Evolutionary conservation across 1,140 invertebrate species (phyloP), one percentile per base, ranked within the genome.

Genomic region (Tetraneura akinire): DNA sequence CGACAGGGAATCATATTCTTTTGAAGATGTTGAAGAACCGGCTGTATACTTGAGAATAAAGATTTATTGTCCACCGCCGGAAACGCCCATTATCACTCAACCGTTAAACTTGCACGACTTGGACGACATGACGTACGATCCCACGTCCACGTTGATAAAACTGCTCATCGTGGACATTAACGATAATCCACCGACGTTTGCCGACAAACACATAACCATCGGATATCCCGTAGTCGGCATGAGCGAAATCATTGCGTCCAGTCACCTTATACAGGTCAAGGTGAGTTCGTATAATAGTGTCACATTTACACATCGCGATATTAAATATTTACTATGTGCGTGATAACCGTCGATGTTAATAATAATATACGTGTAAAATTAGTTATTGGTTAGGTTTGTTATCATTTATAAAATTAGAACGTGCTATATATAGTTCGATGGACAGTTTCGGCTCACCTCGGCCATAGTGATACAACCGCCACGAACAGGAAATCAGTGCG

Each of bases 11-110:
- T 5, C 74, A 3, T 57, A 55, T 21, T 5, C 14, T 9, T 78
- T 78, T 23, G 51, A 78, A 26, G 51, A 42, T 32, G 37, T 42
- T 51, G 74, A 78, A 23, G 74, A 78, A 45, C 74, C 74, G 37
- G 42, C 51, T n/a, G 55, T 47, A 9, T 78, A 45, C 42, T 11
- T 78, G n/a, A 60, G 5, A 23, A 5, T 78, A 6, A 53, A 57
- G 32, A 18, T 57, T 5, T 29, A 76, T 6, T 76, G 71, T 23
- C n/a, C 49, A 1, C 18, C 49, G 6, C 5, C 32, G 1, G 32
- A 8, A 1, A 18, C 5, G 10, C 8, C 14, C 4, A 5, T 37
- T 0, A 9, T 5, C 32, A 1, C 14, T 1, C 32, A 21, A 1
- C 74, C 51, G 1, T 29, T 78, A 2, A 55, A 57, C n/a, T 2